Base-by-base conservation (phyloP, 2,113 vertebrate species). In the Gallinago undulata region DNA sequence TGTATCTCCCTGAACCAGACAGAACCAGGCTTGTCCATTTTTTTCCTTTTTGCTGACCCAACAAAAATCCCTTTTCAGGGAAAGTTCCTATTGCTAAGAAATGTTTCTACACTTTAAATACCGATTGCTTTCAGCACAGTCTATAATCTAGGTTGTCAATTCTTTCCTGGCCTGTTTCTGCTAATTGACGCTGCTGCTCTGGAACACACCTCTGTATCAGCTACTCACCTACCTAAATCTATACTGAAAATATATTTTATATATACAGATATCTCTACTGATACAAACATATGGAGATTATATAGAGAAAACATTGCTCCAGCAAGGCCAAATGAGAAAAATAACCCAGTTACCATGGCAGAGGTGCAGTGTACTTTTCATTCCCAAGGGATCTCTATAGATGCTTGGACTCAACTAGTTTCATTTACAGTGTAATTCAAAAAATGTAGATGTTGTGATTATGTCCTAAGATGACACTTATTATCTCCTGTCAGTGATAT, bases 121-220 rank as follows among this genome's bases (percentile, higher is more conserved):
- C n/a, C n/a, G 43, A 87, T 48, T 77, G 24, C 41, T 88, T 88
- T 80, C 50, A 80, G 89, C 74, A 89, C 56, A 50, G 3, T 8
- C 17, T 35, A 53, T 53, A 60, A 53, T 88, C 41, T n/a, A 41
- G 62, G 50, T 63, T 79, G 25, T 37, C 53, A 73, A 51, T 75
- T 93, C 59, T 75, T 78, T 88, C 68, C 88, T 48, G 25, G 57
- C 69, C 41, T 91, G 60, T 77, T 91, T 69, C 66, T 89, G 37
- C 76, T 90, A 93, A 96, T 51, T 94, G 90, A 51, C 64, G 87
- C 63, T 59, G 68, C 89, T 97, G 82, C 94, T 92, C 48, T 85
- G 87, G 94, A 85, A 84, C 89, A 84, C 43, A 45, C 11, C 4
- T 50, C 28, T 39, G 25, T 68, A 57, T 53, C 81, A 89, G 69